Evolutionary conservation across 2,797 vertebrate species (phyloP).

Genomic region (Galagoides demidoff): DNA sequence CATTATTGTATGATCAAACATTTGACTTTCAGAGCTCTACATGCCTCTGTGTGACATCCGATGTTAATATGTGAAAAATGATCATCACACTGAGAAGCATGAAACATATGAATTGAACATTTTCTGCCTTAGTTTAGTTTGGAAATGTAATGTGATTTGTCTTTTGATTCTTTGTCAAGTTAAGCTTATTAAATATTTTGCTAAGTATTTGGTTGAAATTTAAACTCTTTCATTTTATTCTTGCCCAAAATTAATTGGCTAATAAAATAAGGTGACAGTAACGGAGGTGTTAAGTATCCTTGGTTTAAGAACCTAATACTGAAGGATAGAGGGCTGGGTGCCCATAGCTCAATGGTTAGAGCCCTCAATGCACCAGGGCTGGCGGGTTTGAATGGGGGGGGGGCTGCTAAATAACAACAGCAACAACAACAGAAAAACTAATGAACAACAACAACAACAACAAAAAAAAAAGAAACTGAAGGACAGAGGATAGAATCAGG

Average conservation of each 20-base stretch:
- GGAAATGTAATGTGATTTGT: slow-evolving; percentile 57
- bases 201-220: not conserved
- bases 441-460: too few relatives aligned
- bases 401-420: too few relatives aligned
- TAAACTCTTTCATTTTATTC: not conserved
- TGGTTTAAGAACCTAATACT: not conserved
- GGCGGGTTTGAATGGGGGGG: too few relatives aligned
- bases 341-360: too few relatives aligned
- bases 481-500: not conserved
- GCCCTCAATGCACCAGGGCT: too few relatives aligned
- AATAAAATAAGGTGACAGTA: not conserved
- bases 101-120: slow-evolving; percentile 60
- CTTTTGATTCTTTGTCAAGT: not conserved
- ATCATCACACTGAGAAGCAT: slow-evolving; percentile 40
- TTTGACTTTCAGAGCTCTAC: not conserved
- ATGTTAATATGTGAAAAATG: slow-evolving; percentile 47
- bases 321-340: not conserved
- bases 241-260: not conserved
- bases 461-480: too few relatives aligned
- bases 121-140: slow-evolving; percentile 15
- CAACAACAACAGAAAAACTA: too few relatives aligned
- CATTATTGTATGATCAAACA: not conserved
- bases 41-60: slow-evolving; percentile 55
- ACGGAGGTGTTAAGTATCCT: not conserved
- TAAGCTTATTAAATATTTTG: slow-evolving; percentile 38